Conservation (phyloP, 2,113 vertebrate species). For the Morone chrysops region DNA sequence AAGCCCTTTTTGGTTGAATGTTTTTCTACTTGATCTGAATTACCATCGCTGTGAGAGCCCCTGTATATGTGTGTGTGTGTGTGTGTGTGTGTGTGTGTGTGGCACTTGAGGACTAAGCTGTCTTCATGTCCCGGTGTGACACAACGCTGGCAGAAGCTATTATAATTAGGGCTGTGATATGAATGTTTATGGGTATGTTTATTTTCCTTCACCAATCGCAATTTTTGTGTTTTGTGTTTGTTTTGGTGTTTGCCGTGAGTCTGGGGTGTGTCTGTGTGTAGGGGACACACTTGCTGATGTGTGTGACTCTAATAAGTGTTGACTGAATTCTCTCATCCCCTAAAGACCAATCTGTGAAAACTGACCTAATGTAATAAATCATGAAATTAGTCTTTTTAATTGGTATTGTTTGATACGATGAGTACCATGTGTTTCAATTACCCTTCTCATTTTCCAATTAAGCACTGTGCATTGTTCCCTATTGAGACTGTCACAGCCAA, state of each 20-base stretch:
- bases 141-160: slow-evolving; percentile 25
- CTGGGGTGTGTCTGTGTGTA: slow-evolving; percentile 12
- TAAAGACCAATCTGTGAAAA: slow-evolving; percentile 65
- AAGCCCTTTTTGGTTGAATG: slow-evolving; percentile 28
- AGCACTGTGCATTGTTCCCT: slow-evolving; percentile 47
- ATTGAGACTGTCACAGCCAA: slow-evolving; percentile 43
- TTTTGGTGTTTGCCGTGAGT: slow-evolving; percentile 12
- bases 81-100: slow-evolving; percentile 12
- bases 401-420: slow-evolving; percentile 74
- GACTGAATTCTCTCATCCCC: slow-evolving; percentile 49
- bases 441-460: slow-evolving; percentile 70
- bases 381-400: slow-evolving; percentile 75
- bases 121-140: slow-evolving; percentile 38
- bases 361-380: slow-evolving; percentile 73
- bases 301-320: slow-evolving; percentile 49
- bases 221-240: slow-evolving; percentile 26
- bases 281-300: slow-evolving; percentile 16
- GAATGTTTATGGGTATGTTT: slow-evolving; percentile 15
- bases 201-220: slow-evolving; percentile 8
- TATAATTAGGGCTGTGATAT: slow-evolving; percentile 35
- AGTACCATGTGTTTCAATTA: slow-evolving; percentile 76
- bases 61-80: slow-evolving; percentile 8
- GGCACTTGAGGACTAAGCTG: slow-evolving; percentile 23
- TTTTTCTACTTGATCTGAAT: slow-evolving; percentile 27
- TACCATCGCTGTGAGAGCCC: not conserved